phyloP scores from a whole-genome alignment of 2,888 invertebrate genomes.

The Emmelina monodactyla region DNA sequence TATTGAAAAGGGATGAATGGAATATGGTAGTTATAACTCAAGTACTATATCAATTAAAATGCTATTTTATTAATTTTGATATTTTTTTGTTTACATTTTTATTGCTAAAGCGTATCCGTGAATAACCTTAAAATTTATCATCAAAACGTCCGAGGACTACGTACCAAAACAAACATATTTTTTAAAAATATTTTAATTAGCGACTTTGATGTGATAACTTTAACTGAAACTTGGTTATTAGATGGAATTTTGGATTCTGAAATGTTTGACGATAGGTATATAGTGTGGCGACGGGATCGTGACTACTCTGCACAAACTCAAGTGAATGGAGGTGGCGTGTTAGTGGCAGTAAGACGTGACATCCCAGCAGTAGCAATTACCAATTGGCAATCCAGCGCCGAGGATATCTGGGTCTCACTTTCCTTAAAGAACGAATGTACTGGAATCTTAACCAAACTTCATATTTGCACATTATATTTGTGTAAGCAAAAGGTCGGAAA shows the following conservation, averaged over 20 bases:
- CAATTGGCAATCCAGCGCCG: neutral
- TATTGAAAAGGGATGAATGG: too few relatives aligned
- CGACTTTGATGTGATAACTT: conserved; percentile 3
- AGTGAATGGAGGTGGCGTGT: neutral
- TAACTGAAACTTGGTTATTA: conserved; percentile 5
- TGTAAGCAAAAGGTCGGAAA: too few relatives aligned
- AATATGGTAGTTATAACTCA: too few relatives aligned
- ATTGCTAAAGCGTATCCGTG: too few relatives aligned
- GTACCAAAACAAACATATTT: conserved; percentile 2
- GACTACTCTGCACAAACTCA: neutral
- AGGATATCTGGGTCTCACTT: neutral
- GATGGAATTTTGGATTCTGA: neutral
- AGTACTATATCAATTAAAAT: too few relatives aligned
- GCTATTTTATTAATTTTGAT: too few relatives aligned
- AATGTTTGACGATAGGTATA: conserved; percentile 2
- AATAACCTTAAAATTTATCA: conserved; percentile 1
- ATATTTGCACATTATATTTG: too few relatives aligned
- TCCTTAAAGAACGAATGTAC: too few relatives aligned
- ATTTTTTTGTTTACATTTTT: too few relatives aligned
- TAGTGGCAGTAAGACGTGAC: neutral
- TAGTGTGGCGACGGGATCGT: conserved; percentile 3
- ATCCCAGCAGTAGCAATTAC: neutral
- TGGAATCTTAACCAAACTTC: too few relatives aligned
- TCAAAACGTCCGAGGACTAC: conserved; percentile 2
- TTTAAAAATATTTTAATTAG: neutral